These are phyloP conservation scores for Lepidurus couesii DNA, from an alignment of 1,140 invertebrate genomes.

Conservation along the genomic window DNA sequence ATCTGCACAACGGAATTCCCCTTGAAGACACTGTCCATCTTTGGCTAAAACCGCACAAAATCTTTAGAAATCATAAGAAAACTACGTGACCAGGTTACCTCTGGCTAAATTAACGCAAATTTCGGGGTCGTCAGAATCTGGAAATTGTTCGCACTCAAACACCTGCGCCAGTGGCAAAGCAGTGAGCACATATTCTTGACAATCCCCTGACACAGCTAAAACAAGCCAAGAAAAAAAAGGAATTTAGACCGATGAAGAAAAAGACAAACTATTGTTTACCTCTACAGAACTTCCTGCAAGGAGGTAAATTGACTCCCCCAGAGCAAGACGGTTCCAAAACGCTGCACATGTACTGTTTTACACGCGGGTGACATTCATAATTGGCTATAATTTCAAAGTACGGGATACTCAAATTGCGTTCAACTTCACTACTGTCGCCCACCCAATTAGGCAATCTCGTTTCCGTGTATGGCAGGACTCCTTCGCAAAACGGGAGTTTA, in stretches of 20 bases:
- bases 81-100: constrained; percentile 37
- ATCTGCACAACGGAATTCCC: constrained; percentile 59
- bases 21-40: constrained; percentile 38
- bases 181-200: constrained; percentile 54
- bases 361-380: constrained; percentile 56
- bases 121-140: constrained; percentile 47
- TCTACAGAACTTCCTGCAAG: constrained; percentile 59
- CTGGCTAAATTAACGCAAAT: constrained; percentile 46
- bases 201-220: constrained; percentile 54
- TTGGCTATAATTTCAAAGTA: constrained; percentile 53
- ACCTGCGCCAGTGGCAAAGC: constrained; percentile 49
- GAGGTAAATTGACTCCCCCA: constrained; percentile 53
- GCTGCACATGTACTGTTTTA: constrained; percentile 56
- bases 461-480: constrained; percentile 57
- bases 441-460: constrained; percentile 47
- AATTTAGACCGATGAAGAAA: constrained; percentile 30
- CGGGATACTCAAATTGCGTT: constrained; percentile 47
- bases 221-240: constrained; percentile 29
- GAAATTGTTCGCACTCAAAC: constrained; percentile 56
- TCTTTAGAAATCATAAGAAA: constrained; percentile 34
- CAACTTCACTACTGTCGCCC: constrained; percentile 42
- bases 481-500: constrained; percentile 47
- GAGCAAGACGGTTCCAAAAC: constrained; percentile 60
- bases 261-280: constrained; percentile 44
- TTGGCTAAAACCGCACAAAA: constrained; percentile 32